Percentiles rank a stretch among this genome's conserved stretches.
phyloP scores from a whole-genome alignment of 2,113 vertebrate genomes.

The Prolemur simus region DNA sequence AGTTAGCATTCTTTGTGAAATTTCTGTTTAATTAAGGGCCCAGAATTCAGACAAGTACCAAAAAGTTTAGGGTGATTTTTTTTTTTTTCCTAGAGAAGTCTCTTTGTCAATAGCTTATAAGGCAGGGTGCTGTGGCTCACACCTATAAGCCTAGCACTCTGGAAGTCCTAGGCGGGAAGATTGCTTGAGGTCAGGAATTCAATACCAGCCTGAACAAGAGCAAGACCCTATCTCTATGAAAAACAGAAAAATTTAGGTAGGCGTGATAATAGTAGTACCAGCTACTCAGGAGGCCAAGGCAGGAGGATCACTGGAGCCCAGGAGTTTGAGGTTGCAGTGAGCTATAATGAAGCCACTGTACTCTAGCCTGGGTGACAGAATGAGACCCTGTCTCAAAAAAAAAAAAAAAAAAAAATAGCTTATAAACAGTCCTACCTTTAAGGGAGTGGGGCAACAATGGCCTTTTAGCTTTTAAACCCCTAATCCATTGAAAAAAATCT shows the following conservation, averaged over 20 bases:
- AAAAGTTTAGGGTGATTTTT: not conserved
- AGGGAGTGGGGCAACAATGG: not conserved
- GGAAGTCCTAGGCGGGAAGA: not conserved
- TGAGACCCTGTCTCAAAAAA: not conserved
- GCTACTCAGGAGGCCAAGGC: not conserved
- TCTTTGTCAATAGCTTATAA: not conserved
- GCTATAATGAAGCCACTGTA: too few species aligned
- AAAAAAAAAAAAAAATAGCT: not conserved
- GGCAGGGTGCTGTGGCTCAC: not conserved
- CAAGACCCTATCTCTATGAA: too few species aligned
- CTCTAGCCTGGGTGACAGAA: not conserved
- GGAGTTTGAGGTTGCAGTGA: not conserved
- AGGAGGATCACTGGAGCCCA: not conserved
- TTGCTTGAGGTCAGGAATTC: not conserved
- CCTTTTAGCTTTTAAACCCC: not conserved
- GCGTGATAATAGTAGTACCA: too few species aligned
- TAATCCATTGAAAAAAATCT: not conserved
- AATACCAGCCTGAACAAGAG: too few species aligned
- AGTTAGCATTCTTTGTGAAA: not conserved
- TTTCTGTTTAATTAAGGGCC: slow-evolving; percentile 2
- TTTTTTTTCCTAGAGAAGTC: not conserved
- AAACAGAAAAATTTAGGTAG: too few species aligned
- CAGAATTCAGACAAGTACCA: not conserved
- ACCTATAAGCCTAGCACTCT: not conserved
- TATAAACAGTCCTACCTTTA: not conserved